These are phyloP conservation scores for Tragelaphus strepsiceros DNA, from an alignment of 2,113 vertebrate species.

Conservation along the genomic window DNA sequence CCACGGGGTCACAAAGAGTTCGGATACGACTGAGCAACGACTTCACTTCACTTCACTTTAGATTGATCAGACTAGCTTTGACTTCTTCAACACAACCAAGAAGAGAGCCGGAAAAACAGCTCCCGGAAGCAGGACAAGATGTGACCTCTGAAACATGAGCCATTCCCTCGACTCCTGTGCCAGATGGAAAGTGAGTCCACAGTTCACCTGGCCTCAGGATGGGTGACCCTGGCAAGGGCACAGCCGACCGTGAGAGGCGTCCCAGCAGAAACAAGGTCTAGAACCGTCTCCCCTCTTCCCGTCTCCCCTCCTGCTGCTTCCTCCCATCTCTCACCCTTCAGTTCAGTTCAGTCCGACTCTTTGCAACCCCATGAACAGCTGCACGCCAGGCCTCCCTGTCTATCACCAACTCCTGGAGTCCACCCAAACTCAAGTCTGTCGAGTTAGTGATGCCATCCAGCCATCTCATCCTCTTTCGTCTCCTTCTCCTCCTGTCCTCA, in stretches of 20 bases:
- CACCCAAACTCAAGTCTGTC: neutral
- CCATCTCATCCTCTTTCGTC: neutral
- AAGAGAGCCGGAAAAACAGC: neutral
- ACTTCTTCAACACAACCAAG: neutral
- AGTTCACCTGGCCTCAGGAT: neutral
- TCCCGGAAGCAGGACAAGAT: neutral
- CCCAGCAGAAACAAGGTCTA: neutral
- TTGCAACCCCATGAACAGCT: rapidly evolving
- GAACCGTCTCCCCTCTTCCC: neutral
- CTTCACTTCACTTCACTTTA: neutral
- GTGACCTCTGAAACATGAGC: neutral
- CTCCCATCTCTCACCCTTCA: neutral
- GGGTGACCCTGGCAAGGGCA: neutral
- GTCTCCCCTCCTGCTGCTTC: neutral
- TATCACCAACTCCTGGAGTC: neutral
- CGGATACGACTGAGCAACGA: rapidly evolving
- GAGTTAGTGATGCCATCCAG: neutral
- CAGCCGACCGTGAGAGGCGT: neutral
- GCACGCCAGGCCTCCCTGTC: neutral
- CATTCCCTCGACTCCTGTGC: neutral
- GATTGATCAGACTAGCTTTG: neutral
- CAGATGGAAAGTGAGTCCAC: neutral
- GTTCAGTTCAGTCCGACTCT: neutral
- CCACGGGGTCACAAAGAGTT: neutral
- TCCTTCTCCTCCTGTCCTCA: neutral